A percentile compares a stretch with the other conserved stretches of the same genome.
Evolutionary conservation across 92 coral and sea anemone genomes (phyloP).

Genomic region (Umimayanthus chanpuru): DNA sequence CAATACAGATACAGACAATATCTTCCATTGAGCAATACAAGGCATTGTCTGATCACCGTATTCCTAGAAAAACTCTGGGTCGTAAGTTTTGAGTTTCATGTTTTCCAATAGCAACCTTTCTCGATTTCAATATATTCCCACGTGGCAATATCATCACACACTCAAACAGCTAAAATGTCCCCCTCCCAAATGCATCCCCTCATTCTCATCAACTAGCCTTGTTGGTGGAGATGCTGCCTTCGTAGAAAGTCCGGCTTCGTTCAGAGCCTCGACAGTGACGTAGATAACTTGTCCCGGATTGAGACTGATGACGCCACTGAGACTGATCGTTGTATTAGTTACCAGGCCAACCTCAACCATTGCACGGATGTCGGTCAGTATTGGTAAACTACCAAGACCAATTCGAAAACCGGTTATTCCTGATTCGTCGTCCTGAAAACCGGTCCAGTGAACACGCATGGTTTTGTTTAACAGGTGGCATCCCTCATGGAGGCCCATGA

Average conservation of each 20-base stretch:
- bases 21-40: too few species aligned
- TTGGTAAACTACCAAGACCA: constrained; percentile 51
- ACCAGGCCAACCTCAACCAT: constrained; percentile 33
- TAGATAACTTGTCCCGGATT: constrained; percentile 40
- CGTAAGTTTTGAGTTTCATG: too few species aligned
- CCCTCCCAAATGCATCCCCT: constrained; percentile 25
- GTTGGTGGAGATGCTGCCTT: constrained; percentile 52
- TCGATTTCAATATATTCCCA: not conserved
- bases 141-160: not conserved
- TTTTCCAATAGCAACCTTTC: too few species aligned
- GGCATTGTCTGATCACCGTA: too few species aligned
- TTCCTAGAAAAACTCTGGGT: too few species aligned
- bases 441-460: constrained; percentile 57
- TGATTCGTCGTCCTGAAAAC: constrained; percentile 61
- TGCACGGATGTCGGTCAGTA: constrained; percentile 30
- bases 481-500: constrained; percentile 46
- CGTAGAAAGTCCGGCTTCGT: constrained; percentile 47
- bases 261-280: constrained; percentile 51
- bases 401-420: constrained; percentile 53
- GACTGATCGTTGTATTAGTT: constrained; percentile 39
- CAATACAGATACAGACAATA: too few species aligned
- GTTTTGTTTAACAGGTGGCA: constrained; percentile 56
- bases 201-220: constrained; percentile 44
- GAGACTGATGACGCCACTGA: constrained; percentile 34
- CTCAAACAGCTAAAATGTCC: constrained; percentile 44